Percentiles rank a stretch among this genome's conserved stretches.
phyloP scores from a whole-genome alignment of 2,888 invertebrate species.

The Abrostola triplasia region DNA sequence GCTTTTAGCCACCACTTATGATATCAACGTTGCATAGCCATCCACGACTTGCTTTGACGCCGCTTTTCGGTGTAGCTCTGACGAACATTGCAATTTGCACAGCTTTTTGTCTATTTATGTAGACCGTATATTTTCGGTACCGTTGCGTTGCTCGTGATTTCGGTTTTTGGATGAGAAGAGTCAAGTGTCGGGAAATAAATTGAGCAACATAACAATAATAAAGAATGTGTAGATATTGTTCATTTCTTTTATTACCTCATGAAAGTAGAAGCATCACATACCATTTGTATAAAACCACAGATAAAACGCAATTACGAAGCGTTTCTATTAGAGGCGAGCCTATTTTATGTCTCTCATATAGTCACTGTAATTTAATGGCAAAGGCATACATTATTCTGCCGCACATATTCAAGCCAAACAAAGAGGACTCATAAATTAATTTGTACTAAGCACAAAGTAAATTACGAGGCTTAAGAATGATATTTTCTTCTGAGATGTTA shows the following conservation, averaged over 20 bases:
- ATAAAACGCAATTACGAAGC: constrained; percentile 36
- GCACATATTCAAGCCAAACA: constrained; percentile 33
- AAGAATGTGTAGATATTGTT: neutral
- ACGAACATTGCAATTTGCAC: neutral
- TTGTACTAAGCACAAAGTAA: constrained; percentile 9
- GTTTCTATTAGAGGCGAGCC: constrained; percentile 25
- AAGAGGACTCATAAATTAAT: constrained; percentile 48
- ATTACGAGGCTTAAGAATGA: constrained; percentile 8
- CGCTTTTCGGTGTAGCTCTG: neutral
- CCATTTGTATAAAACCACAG: constrained; percentile 33
- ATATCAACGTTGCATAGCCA: neutral
- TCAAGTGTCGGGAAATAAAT: neutral
- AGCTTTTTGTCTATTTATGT: neutral
- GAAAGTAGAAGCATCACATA: constrained; percentile 17
- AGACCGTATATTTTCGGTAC: neutral
- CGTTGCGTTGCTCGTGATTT: neutral
- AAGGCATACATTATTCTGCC: constrained; percentile 25
- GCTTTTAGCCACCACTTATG: constrained; percentile 1
- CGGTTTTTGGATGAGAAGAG: neutral
- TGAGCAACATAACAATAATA: neutral
- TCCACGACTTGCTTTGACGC: constrained; percentile 4
- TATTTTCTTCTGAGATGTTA: constrained; percentile 14
- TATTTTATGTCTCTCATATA: constrained; percentile 33
- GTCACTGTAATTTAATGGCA: constrained; percentile 29
- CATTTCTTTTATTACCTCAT: constrained; percentile 11